Base-by-base conservation (phyloP, 2,888 invertebrate species). In the Pammene aurita region DNA sequence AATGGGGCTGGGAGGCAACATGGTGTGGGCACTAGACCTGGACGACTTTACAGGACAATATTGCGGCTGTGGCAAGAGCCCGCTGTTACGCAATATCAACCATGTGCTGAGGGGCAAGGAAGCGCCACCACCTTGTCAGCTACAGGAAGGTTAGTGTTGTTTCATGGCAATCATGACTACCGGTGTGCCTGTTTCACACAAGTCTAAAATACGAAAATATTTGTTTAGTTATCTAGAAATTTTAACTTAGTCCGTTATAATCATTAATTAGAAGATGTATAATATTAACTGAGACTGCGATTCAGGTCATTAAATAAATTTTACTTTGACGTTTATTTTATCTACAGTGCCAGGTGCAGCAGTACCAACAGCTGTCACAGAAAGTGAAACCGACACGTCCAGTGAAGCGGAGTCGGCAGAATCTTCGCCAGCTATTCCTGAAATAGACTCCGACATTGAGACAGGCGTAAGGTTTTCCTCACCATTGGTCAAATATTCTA, bases 21-120 rank as follows among this genome's bases (percentile, higher is more conserved):
- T 97, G 97, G 95, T 97, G 26, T 98, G 97, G 97, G 96, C 97
- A 0, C 88, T 97, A 13, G 97, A 97, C 85, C 88, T 97, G 66
- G 97, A 98, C 79, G 97, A 98, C 84, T 97, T 97, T 80, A 95
- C 94, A 72, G 96, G 97, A 74, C 79, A 80, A 67, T 89, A 94
- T 67, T 97, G 97, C 77, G 95, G 94, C 9, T 97, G 97, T 79
- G 97, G 97, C 74, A 94, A 95, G 26, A 96, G 96, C 80, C 97
- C 97, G 0, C 87, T 98, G 42, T 85, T 98, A 1, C 94, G 94
- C 71, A 96, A 96, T 0, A 96, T 97, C 77, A 97, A 97, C 81
- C 91, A 96, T 74, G 96, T 97, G 0, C 88, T 97, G 5, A 92
- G 97, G 71, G 94, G 94, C 67, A 95, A 95, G 0, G 93, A 94